Evolutionary conservation across 2,888 invertebrate genomes (phyloP).

Genomic region (Idaea straminata): DNA sequence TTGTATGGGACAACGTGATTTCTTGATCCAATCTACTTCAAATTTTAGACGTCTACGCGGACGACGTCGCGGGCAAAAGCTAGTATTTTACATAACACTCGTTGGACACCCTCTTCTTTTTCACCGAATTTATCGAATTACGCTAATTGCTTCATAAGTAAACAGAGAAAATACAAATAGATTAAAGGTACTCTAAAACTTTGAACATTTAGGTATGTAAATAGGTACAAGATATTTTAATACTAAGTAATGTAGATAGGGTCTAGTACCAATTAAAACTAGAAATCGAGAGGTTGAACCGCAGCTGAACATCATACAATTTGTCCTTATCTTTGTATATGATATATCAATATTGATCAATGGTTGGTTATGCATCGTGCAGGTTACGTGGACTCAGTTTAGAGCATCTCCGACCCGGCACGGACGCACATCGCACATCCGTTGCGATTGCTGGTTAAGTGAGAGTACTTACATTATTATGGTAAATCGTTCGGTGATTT

Average conservation of each 20-base stretch:
- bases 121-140: too few relatives aligned
- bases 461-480: constrained; percentile 43
- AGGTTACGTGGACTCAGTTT: background rate
- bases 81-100: too few relatives aligned
- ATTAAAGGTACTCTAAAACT: too few relatives aligned
- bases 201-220: background rate
- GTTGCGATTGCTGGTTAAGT: constrained; percentile 34
- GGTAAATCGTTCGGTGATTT: constrained; percentile 38
- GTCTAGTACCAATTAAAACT: background rate
- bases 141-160: too few relatives aligned
- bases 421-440: constrained; percentile 26
- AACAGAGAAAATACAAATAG: too few relatives aligned
- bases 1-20: too few relatives aligned
- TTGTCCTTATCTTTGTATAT: background rate
- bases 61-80: too few relatives aligned
- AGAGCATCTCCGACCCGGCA: constrained; percentile 29
- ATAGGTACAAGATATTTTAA: background rate
- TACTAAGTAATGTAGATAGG: background rate
- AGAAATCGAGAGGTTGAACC: background rate
- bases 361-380: constrained; percentile 3
- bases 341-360: background rate
- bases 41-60: too few relatives aligned
- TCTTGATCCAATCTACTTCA: too few relatives aligned
- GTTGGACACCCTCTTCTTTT: too few relatives aligned
- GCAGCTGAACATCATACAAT: background rate